Base-by-base conservation (phyloP, 2,113 vertebrate genomes). In the Pterocles orientalis region DNA sequence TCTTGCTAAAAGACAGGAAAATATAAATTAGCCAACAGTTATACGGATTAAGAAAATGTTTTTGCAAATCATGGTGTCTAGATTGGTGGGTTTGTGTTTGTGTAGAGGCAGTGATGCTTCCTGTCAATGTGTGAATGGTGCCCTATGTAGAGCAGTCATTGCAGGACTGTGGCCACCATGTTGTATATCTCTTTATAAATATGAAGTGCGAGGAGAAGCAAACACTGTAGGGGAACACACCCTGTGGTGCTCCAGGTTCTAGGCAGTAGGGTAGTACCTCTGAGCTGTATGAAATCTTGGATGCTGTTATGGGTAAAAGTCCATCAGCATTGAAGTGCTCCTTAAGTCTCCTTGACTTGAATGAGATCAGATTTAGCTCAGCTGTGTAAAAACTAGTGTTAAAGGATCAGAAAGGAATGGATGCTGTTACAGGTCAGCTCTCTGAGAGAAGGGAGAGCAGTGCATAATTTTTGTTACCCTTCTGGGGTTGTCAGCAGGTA, bases 121-220 rank as follows among this genome's bases (percentile, higher is more conserved):
- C 3, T 1, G 0, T 43, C 16, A 7, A 0, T 3, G n/a, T 31
- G 24, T 29, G 56, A 56, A 28, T 29, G 28, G 18, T 56, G 12
- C 50, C 21, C 60, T 25, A 24, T 31, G n/a, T 2, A 48, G 18
- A 56, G 24, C 19, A 6, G 66, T 18, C 33, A 4, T 7, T 33
- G 47, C 48, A 24, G 47, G 60, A 14, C 18, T 19, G 19, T 13
- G 47, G 15, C 21, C 5, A 1, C 3, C 8, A 3, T 6, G 15
- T 48, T 45, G 12, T 3, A 2, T 11, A 6, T 33, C 10, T 78
- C n/a, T 39, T 2, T 23, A 6, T 19, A 62, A 58, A 28, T 15
- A 6, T 4, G 2, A 19, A 15, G 16, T 8, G 29, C 20, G 58
- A 31, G 24, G 34, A 76, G 39, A 50, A 45, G 53, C 15, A 54